These are phyloP conservation scores for Dufourea novaeangliae DNA, from an alignment of 1,140 invertebrate genomes.

Conservation along the genomic window DNA sequence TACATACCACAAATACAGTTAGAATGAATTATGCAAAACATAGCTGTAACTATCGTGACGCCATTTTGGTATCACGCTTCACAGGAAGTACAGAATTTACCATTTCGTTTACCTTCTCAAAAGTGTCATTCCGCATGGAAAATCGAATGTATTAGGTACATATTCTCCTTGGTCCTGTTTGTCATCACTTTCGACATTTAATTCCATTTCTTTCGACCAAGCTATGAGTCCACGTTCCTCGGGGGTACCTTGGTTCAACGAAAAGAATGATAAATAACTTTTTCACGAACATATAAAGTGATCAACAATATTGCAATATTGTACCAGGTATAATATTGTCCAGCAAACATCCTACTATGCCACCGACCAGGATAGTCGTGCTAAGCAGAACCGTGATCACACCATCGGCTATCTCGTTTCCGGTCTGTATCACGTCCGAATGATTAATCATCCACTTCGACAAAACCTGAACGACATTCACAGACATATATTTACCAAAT, in stretches of 20 bases:
- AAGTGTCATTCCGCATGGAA: slow-evolving; percentile 86
- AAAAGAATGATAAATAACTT: slow-evolving; percentile 11
- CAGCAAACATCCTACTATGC: slow-evolving; percentile 89
- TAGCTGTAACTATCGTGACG: background rate
- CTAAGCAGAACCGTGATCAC: slow-evolving; percentile 90
- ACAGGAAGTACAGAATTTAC: no score
- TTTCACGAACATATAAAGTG: background rate
- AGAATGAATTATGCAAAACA: no score
- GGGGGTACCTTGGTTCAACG: slow-evolving; percentile 82
- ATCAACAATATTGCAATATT: background rate
- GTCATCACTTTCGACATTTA: slow-evolving; percentile 78
- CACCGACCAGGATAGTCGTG: slow-evolving; percentile 93
- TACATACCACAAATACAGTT: no score
- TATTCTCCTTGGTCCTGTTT: slow-evolving; percentile 68
- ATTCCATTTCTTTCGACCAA: slow-evolving; percentile 88
- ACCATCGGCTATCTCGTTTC: slow-evolving; percentile 87
- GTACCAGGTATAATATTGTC: slow-evolving; percentile 94
- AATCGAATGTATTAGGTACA: slow-evolving; percentile 86
- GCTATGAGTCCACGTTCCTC: slow-evolving; percentile 87
- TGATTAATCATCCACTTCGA: slow-evolving; percentile 89
- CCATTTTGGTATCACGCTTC: no score
- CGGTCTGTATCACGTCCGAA: slow-evolving; percentile 86
- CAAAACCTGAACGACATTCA: slow-evolving; percentile 80
- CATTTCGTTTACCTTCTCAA: slow-evolving; percentile 82
- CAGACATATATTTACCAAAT: slow-evolving; percentile 11